Percentiles rank a stretch among this genome's conserved stretches.
These are phyloP conservation scores for Tarsius wallacei DNA, from an alignment of 2,797 vertebrate genomes.

Conservation along the genomic window DNA sequence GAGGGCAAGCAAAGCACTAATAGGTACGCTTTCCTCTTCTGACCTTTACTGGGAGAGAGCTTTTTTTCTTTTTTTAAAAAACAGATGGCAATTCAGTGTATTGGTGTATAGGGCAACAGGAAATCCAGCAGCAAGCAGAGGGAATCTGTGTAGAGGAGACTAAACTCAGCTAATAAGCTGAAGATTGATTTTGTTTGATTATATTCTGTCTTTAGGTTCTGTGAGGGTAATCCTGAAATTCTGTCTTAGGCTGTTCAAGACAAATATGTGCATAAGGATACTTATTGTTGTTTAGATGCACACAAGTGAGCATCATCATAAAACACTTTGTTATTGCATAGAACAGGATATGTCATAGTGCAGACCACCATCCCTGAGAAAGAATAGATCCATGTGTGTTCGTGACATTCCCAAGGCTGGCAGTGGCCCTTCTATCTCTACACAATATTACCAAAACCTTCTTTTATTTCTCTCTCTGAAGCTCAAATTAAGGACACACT, in stretches of 20 bases:
- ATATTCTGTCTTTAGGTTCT: not conserved
- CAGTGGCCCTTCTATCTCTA: not conserved
- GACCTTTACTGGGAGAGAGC: not conserved
- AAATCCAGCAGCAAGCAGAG: not conserved
- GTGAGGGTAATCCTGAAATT: not conserved
- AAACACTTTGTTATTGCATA: not conserved
- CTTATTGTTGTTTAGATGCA: not conserved
- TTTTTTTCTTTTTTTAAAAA: not conserved
- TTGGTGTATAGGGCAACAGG: not conserved
- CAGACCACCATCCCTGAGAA: not conserved
- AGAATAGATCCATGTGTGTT: rapidly evolving
- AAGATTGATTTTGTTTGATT: not conserved
- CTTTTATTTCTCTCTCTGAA: conserved; percentile 6
- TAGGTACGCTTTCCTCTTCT: not conserved
- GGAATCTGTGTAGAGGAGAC: not conserved
- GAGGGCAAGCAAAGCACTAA: not conserved
- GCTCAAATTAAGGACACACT: not conserved
- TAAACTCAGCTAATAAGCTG: not conserved
- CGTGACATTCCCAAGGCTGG: not conserved
- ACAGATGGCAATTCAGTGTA: not conserved
- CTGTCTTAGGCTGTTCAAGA: not conserved
- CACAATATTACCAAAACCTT: not conserved
- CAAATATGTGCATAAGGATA: not conserved
- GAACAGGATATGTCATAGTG: not conserved
- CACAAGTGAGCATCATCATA: not conserved